Evolutionary conservation across 2,113 vertebrate genomes (phyloP), one percentile per base, ranked within the genome.

Genomic region (Spizaetus ornatus): DNA sequence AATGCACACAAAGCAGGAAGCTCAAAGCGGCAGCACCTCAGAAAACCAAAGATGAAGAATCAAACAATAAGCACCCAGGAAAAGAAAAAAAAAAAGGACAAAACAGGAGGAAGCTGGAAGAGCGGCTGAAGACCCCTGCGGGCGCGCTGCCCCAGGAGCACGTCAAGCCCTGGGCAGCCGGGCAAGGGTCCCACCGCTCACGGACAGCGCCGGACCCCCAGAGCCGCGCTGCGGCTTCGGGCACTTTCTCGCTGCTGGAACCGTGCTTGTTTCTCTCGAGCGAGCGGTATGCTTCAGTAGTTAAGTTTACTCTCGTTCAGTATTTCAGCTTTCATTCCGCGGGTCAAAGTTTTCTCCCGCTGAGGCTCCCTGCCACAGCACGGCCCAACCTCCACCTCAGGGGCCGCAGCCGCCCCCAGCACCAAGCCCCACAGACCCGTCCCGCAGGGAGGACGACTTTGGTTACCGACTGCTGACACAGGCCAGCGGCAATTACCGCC

Each of bases 301-400:
- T 0, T 0, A 15, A 6, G 5, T 13, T 38, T 2, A 4, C 11
- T 13, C 14, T 16, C 0, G 11, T 2, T 11, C n/a, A 2, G 20
- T 4, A 4, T 7, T 47, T 25, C 91, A 43, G 27, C 43, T 38
- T 6, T 9, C 36, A 2, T 4, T 2, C 42, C 2, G 1, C 0
- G 10, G 21, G 5, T 19, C 23, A 4, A 52, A 26, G 11, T 3
- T 3, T 8, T 3, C 22, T 13, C 16, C 43, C 19, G 7, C 42
- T 1, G 38, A 26, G 21, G 62, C 13, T 67, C 42, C 22, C 32
- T 4, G 34, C 16, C 71, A 13, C 71, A 3, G 16, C 2, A 10
- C 13, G 42, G 36, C 31, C 52, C 69, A 4, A 6, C 20, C 34
- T 7, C 25, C 43, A 3, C 5, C 55, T 5, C 63, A 1, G 25